Base-by-base conservation (phyloP, 2,888 invertebrate species). In the Hypena proboscidalis region DNA sequence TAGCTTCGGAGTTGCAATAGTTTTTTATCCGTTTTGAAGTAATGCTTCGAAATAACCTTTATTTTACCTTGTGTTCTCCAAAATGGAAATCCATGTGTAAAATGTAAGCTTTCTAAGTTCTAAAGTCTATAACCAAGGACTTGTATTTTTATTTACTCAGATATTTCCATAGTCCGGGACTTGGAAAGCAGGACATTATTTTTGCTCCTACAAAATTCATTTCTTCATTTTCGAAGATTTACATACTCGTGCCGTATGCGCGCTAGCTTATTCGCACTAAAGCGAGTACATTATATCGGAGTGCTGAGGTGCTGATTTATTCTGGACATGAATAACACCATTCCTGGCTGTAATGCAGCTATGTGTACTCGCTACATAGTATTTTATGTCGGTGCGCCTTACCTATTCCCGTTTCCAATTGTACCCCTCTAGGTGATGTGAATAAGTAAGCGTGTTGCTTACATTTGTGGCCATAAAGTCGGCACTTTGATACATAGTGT, bases 131-230 rank as follows among this genome's bases (percentile, higher is more conserved):
- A n/a, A n/a, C n/a, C n/a, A n/a, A n/a, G n/a, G n/a, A n/a, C n/a
- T n/a, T n/a, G n/a, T n/a, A n/a, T n/a, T n/a, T n/a, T n/a, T n/a
- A n/a, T n/a, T n/a, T n/a, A n/a, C n/a, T n/a, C n/a, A n/a, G n/a
- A n/a, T n/a, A n/a, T n/a, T n/a, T n/a, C n/a, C n/a, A n/a, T n/a
- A n/a, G n/a, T n/a, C n/a, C n/a, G n/a, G n/a, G n/a, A n/a, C n/a
- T n/a, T n/a, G n/a, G n/a, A n/a, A n/a, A n/a, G n/a, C n/a, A n/a
- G n/a, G n/a, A 78, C 71, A 62, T 57, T 51, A 46, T 44, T 43
- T 40, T 71, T 73, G 77, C 75, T 71, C 74, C 71, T 70, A 74
- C 71, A 58, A 67, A 74, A 74, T 75, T 74, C 67, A 70, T 75
- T 75, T 60, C 58, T 67, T 70, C 60, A 63, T 71, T 73, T 70